phyloP scores from a whole-genome alignment of 2,888 invertebrate species.

The Holacanthella duospinosa region DNA sequence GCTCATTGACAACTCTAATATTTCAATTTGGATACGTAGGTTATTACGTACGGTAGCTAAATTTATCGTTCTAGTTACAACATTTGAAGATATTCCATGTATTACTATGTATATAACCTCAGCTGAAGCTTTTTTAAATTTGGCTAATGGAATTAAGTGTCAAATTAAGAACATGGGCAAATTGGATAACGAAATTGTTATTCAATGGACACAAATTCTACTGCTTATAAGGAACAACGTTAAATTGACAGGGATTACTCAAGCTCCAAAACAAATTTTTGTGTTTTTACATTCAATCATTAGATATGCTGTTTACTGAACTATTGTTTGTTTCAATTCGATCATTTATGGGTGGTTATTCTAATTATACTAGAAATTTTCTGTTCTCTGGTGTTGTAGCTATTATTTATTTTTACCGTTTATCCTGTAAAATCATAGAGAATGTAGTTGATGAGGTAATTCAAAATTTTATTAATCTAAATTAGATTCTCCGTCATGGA shows the following conservation, averaged over 20 bases:
- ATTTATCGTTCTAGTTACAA: neutral
- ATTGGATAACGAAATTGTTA: neutral
- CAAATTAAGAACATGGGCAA: neutral
- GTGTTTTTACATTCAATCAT: neutral
- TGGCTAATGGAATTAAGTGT: neutral
- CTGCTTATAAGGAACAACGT: neutral
- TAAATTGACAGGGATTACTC: neutral
- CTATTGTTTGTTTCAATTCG: neutral
- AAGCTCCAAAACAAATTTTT: slow-evolving; percentile 4
- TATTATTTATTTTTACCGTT: neutral
- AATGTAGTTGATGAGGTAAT: neutral
- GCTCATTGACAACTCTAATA: no score
- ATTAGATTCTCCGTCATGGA: no score
- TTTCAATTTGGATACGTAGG: no score
- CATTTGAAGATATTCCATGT: neutral
- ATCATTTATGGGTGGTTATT: no score
- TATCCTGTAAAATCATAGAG: neutral
- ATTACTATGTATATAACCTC: neutral
- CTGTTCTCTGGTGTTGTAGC: no score
- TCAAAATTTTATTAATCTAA: no score
- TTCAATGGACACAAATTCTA: neutral
- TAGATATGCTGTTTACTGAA: neutral
- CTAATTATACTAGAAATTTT: no score
- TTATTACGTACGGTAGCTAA: neutral
- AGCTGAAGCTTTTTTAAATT: neutral